Evolutionary conservation across 2,113 vertebrate species (phyloP).

Genomic region (Nothobranchius kuhntae): DNA sequence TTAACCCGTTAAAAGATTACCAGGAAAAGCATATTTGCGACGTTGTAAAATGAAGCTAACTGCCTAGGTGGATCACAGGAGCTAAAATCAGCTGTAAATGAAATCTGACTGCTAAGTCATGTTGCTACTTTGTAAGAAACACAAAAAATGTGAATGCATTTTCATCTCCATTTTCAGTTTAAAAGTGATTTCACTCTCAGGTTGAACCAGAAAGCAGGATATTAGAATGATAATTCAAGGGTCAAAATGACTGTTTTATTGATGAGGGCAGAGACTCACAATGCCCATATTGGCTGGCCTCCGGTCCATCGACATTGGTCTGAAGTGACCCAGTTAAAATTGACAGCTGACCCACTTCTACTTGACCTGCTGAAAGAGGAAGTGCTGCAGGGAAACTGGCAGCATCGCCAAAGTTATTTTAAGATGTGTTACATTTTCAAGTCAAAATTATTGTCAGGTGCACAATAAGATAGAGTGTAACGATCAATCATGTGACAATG

Average conservation of each 20-base stretch:
- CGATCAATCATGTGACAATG: too few species aligned
- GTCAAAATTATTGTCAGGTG: not conserved
- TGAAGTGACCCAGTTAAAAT: slow-evolving; percentile 58
- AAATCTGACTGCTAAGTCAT: too few species aligned
- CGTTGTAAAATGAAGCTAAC: not conserved
- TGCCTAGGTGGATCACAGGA: not conserved
- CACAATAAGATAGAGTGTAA: too few species aligned
- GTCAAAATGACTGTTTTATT: slow-evolving; percentile 53
- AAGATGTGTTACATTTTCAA: not conserved
- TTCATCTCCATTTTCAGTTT: slow-evolving; percentile 26
- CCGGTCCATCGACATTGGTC: slow-evolving; percentile 34
- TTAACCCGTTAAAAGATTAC: not conserved
- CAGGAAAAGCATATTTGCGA: not conserved
- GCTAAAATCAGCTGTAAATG: not conserved
- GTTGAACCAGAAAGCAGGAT: slow-evolving; percentile 28
- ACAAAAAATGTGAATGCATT: slow-evolving; percentile 19
- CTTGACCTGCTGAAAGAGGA: slow-evolving; percentile 57
- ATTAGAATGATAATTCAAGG: slow-evolving; percentile 26
- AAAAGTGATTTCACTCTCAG: slow-evolving; percentile 13
- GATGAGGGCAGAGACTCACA: slow-evolving; percentile 48
- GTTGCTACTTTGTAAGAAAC: not conserved
- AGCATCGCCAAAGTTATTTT: not conserved
- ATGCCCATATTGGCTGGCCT: slow-evolving; percentile 27
- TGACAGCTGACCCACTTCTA: slow-evolving; percentile 63
- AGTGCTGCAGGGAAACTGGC: not conserved